Base-by-base conservation (phyloP, 2,888 invertebrate genomes). In the Xestobium rufovillosum region DNA sequence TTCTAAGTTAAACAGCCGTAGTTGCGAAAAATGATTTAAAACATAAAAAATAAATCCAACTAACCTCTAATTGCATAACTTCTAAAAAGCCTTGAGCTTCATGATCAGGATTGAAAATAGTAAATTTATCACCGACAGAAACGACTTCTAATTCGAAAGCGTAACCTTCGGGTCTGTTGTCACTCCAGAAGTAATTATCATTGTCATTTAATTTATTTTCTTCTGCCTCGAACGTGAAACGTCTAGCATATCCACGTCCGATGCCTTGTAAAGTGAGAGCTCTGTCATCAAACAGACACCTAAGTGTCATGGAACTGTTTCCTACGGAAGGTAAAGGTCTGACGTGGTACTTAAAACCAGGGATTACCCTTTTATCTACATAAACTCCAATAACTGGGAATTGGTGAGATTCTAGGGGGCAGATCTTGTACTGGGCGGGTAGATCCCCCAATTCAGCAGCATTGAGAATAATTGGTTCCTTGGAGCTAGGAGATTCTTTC, bases 101-200 rank as follows among this genome's bases (percentile, higher is more conserved):
- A 50, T 74, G 74, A 51, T 77, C 77, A 15, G 74, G 71, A 57
- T 81, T 79, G 50, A 75, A 77, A 37, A 83, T 73, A n/a, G 79
- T 78, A 53, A 82, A 83, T 57, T 79, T 78, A 50, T 83, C 80
- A 11, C 80, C 80, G 36, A 74, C 66, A 9, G 76, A 75, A 3
- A 83, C 70, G 1, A 79, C 75, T 55, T 78, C 78, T 41, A 80
- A 65, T 57, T 80, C 79, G 61, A 85, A 83, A 17, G 76, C 78
- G 58, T 76, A 84, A 32, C 85, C 85, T 59, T 78, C 78, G 1
- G 77, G 76, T 43, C 75, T 68, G 19, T 81, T 83, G 65, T 85
- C 85, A 14, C 81, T 79, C 81, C 83, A 85, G 68, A 85, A 84
- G 61, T 78, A 83, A 57, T 81, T 80, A 31, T 71, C 69, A 59